Base-by-base conservation (phyloP, 2,797 vertebrate species). In the Anisognathus igniventris region DNA sequence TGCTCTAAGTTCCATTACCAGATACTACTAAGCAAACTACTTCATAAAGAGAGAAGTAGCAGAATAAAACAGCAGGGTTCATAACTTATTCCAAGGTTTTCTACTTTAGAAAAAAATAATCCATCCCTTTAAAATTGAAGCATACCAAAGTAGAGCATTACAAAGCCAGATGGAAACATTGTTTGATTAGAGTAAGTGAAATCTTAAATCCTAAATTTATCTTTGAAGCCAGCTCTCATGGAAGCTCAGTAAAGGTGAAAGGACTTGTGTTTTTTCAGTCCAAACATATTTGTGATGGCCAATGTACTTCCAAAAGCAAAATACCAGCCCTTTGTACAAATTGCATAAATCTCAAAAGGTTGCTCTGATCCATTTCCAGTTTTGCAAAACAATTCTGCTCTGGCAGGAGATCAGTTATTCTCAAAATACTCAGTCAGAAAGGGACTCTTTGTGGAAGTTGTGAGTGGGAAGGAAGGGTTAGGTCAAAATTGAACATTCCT, bases 281-380 rank as follows among this genome's bases (percentile, higher is more conserved):
- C 54, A 88, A 72, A 81, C 7, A 2, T 74, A 80, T 93, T 96
- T 96, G 37, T 91, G 82, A 91, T 91, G 91, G 82, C 81, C 93
- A 88, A 64, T 35, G 27, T 62, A 66, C 54, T 93, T 94, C 62
- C 89, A 93, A 92, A 68, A 92, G 66, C 6, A 7, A 91, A 96
- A 96, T 94, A 93, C 79, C 79, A 88, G n/a, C 47, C 54, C 73
- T 88, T 93, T 92, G 54, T 91, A 51, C 66, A 93, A 93, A 81
- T 90, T 47, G 12, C 58, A 57, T 94, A 86, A 90, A 94, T 94
- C 89, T 86, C 3, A 1, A 22, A 83, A 91, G 16, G 11, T 75
- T 94, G 22, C 92, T 97, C 78, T 96, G 95, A 96, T 97, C 96
- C 73, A 86, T 83, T 91, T 96, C 96, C 95, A 96, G 15, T 91